Evolutionary conservation across 2,888 invertebrate genomes (phyloP).

Genomic region (Heteropelma amictum): DNA sequence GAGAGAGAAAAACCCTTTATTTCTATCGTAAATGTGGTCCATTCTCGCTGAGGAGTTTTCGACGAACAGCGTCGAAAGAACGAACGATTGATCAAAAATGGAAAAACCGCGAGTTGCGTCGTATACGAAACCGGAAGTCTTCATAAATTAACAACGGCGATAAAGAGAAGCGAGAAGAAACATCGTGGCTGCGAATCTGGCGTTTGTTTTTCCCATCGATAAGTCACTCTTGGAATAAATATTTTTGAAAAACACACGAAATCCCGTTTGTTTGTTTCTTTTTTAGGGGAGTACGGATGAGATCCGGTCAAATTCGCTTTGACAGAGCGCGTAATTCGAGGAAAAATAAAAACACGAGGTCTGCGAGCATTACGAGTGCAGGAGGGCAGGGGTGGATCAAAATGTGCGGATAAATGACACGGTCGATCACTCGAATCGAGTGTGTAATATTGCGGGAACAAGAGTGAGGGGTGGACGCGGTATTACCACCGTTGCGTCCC

Average conservation of each 20-base stretch:
- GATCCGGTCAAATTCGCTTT: not conserved
- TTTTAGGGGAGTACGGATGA: not conserved
- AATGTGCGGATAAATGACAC: not conserved
- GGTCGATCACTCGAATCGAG: constrained; percentile 1
- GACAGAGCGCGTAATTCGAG: not conserved
- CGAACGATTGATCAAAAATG: too few species aligned
- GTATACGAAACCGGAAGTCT: not conserved
- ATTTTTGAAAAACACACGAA: too few species aligned
- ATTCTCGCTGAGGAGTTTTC: not conserved
- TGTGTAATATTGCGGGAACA: not conserved
- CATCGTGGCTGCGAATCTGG: too few species aligned
- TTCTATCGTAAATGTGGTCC: not conserved
- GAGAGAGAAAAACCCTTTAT: constrained; percentile 4
- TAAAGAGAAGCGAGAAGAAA: too few species aligned
- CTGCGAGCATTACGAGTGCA: not conserved
- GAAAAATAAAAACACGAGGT: not conserved
- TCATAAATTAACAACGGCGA: too few species aligned
- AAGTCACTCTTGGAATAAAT: too few species aligned
- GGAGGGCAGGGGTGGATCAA: not conserved
- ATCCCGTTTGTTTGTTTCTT: not conserved
- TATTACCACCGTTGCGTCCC: not conserved
- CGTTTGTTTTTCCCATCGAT: too few species aligned
- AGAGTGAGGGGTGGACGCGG: not conserved
- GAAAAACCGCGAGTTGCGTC: not conserved
- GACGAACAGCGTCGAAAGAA: too few species aligned